phyloP scores from a whole-genome alignment of 2,113 vertebrate species.

The Carettochelys insculpta region DNA sequence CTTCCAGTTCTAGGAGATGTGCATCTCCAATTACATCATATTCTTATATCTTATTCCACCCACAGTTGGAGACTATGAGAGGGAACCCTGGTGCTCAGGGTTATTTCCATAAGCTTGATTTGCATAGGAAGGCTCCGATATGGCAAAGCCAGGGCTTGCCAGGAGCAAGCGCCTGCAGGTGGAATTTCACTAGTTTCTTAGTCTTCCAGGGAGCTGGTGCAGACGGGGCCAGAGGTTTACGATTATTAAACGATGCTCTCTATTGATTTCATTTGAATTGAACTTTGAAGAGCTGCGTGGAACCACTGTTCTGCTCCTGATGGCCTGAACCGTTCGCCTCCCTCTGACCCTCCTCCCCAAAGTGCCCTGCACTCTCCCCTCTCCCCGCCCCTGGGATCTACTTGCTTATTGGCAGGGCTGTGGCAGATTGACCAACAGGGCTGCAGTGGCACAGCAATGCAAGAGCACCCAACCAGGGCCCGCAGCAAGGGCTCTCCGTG shows the following conservation, averaged over 20 bases:
- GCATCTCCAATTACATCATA: too few relatives aligned
- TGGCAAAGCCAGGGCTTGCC: not conserved
- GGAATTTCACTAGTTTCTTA: not conserved
- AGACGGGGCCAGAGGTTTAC: not conserved
- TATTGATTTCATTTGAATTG: not conserved
- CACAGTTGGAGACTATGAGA: too few relatives aligned
- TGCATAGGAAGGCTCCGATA: not conserved
- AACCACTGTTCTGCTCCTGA: not conserved
- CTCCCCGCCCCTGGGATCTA: not conserved
- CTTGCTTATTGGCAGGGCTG: not conserved
- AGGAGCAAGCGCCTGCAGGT: not conserved
- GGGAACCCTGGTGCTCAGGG: too few relatives aligned
- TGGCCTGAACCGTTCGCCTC: not conserved
- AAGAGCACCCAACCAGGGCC: too few relatives aligned
- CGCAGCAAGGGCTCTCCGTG: not conserved
- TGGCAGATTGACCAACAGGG: not conserved
- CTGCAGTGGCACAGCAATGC: too few relatives aligned
- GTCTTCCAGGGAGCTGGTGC: fast-evolving
- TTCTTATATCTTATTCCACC: too few relatives aligned
- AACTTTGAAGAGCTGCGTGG: not conserved
- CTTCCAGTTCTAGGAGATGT: too few relatives aligned
- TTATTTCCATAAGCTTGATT: not conserved
- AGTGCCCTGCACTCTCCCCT: not conserved
- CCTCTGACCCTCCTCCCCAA: not conserved
- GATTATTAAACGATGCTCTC: not conserved